Percentiles rank a stretch among this genome's conserved stretches.
phyloP scores from a whole-genome alignment of 2,888 invertebrate genomes.

The Epicampocera succincta region DNA sequence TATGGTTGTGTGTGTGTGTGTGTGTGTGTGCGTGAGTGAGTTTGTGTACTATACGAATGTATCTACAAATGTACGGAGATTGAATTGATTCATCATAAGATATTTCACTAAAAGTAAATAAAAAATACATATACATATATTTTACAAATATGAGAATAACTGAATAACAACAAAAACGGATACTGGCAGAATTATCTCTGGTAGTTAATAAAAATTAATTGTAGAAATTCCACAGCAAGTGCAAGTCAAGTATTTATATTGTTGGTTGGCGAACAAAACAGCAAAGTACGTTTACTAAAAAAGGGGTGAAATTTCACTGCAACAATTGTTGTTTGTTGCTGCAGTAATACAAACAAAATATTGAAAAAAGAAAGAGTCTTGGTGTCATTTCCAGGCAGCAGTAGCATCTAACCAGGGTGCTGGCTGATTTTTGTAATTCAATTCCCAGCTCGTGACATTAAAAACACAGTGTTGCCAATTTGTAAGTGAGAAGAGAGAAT shows the following conservation, averaged over 20 bases:
- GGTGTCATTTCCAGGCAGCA: constrained; percentile 15
- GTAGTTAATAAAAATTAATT: constrained; percentile 25
- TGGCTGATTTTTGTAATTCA: constrained; percentile 2
- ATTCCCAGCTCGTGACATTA: constrained; percentile 19
- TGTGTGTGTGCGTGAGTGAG: constrained; percentile 26
- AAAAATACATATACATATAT: constrained; percentile 6
- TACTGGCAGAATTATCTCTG: constrained; percentile 37
- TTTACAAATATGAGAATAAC: constrained; percentile 49
- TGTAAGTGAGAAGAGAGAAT: constrained; percentile 27
- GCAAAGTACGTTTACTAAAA: constrained; percentile 36
- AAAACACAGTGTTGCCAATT: constrained; percentile 30
- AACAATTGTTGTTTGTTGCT: constrained; percentile 7
- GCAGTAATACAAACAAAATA: constrained; percentile 10
- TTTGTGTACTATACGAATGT: constrained; percentile 54
- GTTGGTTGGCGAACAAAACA: constrained; percentile 8
- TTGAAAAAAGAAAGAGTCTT: background rate
- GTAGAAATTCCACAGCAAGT: constrained; percentile 57
- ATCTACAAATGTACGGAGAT: constrained; percentile 55
- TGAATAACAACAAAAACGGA: constrained; percentile 59
- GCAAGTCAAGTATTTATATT: constrained; percentile 36
- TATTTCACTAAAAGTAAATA: constrained; percentile 58
- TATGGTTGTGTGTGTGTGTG: constrained; percentile 31
- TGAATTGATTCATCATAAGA: constrained; percentile 69
- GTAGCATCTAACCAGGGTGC: constrained; percentile 18
- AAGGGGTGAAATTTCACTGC: constrained; percentile 50